Evolutionary conservation across 1,140 invertebrate genomes (phyloP), one percentile per base, ranked within the genome.

Genomic region (Cyclina sinensis): DNA sequence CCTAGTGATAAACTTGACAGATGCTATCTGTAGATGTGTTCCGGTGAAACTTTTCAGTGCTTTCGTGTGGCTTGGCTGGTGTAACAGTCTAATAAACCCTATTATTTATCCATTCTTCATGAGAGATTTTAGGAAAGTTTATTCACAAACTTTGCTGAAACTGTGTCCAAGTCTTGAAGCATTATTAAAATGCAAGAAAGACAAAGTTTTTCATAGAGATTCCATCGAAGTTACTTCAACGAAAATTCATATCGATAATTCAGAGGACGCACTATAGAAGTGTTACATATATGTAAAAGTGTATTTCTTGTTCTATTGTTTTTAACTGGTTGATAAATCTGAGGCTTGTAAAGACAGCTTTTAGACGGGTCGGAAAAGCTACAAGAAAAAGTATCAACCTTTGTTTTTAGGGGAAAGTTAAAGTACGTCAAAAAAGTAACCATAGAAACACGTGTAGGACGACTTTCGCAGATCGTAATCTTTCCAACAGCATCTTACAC

Each of bases 81-180:
- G 98, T 32, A 99, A 99, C 95, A 99, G 98, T 39, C 99, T 98
- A 96, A 98, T 99, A 91, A 99, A 99, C 96, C 99, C 99, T 0
- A 98, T 99, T 79, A 97, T 99, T n/a, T 99, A 99, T 95, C 98
- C 99, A 0, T 98, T 98, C 95, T 99, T 99, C 96, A 99, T 99
- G 95, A 98, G 99, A 92, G 99, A 99, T 94, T 99, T 99, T 94
- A 96, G 98, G 0, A 97, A 98, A 57, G 99, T 99, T 1, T 99
- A 99, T 95, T 89, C 92, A 12, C 78, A 86, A 21, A 62, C 92
- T 27, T 46, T 93, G 21, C 27, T 76, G 0, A 78, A 79, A 43
- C 91, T 93, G 48, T 95, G 93, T 83, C 91, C 92, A 0, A 90
- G 88, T 74, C 43, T 94, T 46, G 92, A 91, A 46, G 76, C 46